These are phyloP conservation scores for Enoplosus armatus DNA, from an alignment of 2,797 vertebrate genomes.

Conservation along the genomic window DNA sequence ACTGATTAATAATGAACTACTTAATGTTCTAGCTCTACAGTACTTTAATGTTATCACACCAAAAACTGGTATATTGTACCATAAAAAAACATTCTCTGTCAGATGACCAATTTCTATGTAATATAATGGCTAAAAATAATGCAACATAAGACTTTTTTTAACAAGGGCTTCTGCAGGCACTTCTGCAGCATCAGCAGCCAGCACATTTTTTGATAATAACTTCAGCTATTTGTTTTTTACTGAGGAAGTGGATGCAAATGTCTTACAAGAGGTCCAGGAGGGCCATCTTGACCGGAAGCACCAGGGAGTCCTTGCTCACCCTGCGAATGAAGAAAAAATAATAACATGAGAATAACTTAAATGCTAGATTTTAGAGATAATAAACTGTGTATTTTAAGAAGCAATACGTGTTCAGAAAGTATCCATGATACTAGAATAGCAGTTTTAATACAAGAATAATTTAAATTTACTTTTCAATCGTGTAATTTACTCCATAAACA, in stretches of 20 bases:
- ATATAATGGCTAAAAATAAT: neutral
- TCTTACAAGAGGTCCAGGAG: slow-evolving; percentile 94
- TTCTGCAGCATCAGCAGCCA: neutral
- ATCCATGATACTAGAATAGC: neutral
- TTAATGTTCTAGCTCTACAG: neutral
- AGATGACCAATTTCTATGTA: neutral
- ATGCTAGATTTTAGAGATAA: neutral
- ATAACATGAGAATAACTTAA: neutral
- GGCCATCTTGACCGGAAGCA: slow-evolving; percentile 94
- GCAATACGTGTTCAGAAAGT: neutral
- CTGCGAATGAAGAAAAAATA: slow-evolving; percentile 73
- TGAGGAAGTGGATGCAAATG: neutral
- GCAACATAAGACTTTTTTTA: neutral
- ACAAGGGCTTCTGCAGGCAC: neutral
- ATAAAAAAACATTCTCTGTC: neutral
- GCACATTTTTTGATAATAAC: neutral
- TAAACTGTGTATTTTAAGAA: neutral
- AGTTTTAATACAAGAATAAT: neutral
- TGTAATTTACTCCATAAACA: neutral
- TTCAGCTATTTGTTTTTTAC: neutral
- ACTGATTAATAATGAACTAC: neutral
- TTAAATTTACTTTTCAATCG: neutral
- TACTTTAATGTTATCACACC: neutral
- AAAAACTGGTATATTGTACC: slow-evolving; percentile 1
- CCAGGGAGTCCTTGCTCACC: slow-evolving; percentile 98